Evolutionary conservation across 2,113 vertebrate species (phyloP).

Genomic region (Sceloporus undulatus): DNA sequence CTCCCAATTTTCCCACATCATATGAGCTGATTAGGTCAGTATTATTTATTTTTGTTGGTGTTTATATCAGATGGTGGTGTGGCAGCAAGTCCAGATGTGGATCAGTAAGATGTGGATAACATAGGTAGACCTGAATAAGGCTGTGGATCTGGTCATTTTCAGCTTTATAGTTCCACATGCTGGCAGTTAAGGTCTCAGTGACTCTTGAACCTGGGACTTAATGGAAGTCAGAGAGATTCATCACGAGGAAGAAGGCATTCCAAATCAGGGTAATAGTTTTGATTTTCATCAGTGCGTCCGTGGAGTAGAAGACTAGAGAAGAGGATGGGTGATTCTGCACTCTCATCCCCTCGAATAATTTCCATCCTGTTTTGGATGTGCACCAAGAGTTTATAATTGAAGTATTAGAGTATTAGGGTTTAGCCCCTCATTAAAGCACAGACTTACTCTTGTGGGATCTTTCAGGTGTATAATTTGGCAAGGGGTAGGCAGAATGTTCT

Average conservation of each 20-base stretch:
- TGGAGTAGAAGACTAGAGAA: background rate
- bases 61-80: background rate
- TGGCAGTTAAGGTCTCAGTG: background rate
- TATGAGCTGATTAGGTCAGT: background rate
- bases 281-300: background rate
- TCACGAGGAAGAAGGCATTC: too few species aligned
- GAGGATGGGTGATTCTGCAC: too few species aligned
- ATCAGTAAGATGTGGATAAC: background rate
- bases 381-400: too few species aligned
- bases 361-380: too few species aligned
- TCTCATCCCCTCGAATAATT: too few species aligned
- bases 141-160: background rate
- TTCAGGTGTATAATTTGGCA: too few species aligned
- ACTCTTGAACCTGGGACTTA: background rate
- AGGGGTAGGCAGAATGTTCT: too few species aligned
- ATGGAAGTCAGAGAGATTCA: background rate
- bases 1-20: background rate
- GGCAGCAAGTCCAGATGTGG: background rate
- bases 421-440: too few species aligned
- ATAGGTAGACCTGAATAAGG: background rate
- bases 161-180: background rate
- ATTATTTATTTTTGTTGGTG: background rate
- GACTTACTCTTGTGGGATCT: too few species aligned
- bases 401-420: too few species aligned
- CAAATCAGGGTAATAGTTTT: background rate